Percentiles rank a stretch among this genome's conserved stretches.
Conservation (phyloP, 2,113 vertebrate genomes). For the Scolopax mira region DNA sequence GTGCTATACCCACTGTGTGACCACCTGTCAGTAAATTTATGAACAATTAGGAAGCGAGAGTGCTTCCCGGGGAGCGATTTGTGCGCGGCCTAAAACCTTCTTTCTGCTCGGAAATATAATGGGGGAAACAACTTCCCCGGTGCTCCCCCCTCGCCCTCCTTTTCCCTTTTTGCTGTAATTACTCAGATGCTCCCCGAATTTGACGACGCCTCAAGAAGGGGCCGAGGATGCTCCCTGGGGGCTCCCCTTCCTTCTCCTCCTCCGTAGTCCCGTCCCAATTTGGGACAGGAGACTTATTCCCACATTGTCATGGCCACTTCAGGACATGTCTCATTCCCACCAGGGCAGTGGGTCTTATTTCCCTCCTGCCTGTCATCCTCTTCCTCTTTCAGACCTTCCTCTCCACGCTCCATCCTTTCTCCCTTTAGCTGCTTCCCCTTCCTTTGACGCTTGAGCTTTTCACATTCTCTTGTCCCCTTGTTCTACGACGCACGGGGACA, state of each 20-base stretch:
- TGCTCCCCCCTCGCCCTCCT: not conserved
- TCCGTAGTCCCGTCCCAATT: too few relatives aligned
- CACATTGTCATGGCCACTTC: fast-evolving
- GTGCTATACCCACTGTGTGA: constrained; percentile 74
- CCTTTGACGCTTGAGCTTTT: not conserved
- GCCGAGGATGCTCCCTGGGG: not conserved
- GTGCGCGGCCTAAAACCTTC: constrained; percentile 66
- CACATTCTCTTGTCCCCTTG: constrained; percentile 24
- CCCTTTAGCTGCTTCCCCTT: not conserved
- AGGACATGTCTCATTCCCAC: fast-evolving
- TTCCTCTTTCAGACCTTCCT: not conserved
- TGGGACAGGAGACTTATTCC: too few relatives aligned
- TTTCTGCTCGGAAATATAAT: constrained; percentile 64
- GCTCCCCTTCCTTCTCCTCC: not conserved
- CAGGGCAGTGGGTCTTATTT: not conserved
- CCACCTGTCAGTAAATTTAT: constrained; percentile 82
- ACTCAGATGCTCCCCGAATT: constrained; percentile 65
- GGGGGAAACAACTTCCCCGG: constrained; percentile 65
- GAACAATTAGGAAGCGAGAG: constrained; percentile 80
- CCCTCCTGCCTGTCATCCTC: not conserved
- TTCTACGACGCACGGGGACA: not conserved
- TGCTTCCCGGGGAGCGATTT: constrained; percentile 79
- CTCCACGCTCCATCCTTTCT: not conserved
- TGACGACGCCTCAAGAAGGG: not conserved
- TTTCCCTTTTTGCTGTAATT: constrained; percentile 55